Base-by-base conservation (phyloP, 2,113 vertebrate species). In the Dipodomys ordii region DNA sequence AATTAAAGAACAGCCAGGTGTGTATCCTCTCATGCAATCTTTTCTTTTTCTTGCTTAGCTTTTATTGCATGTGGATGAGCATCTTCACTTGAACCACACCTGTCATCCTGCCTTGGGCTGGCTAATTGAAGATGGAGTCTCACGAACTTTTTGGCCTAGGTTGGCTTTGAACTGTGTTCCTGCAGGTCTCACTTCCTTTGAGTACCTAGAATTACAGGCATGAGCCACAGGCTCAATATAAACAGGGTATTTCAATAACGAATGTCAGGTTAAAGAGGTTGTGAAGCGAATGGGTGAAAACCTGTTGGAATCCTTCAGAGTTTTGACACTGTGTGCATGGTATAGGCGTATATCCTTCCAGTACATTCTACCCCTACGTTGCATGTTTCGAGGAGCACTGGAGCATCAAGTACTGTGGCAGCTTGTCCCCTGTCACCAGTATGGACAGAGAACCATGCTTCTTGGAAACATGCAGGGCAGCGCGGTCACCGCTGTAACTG, bases 341-440 rank as follows among this genome's bases (percentile, higher is more conserved):
- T 57, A 13, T 57, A 4, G 11, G 15, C 15, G 2, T 96, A 96
- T 97, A 89, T 96, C 85, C 91, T 93, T 97, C 87, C 97, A 96
- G 97, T 94, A 94, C 67, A 95, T 96, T 95, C 18, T 72, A 81
- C 3, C 73, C 82, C 60, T 97, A 97, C 97, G 81, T 96, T n/a
- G 94, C 86, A 98, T 96, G 73, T 98, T 98, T 98, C 90, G 98
- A 98, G 94, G 97, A 97, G 88, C 97, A 98, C 97, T 97, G 97
- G 97, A 97, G 97, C 97, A 97, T 96, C 44, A 77, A 97, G 73
- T 94, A 97, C 94, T 82, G 93, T 94, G 97, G 92, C 27, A 95
- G 81, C 89, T 97, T 97, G 53, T 96, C 97, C 79, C 97, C 97
- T 97, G 12, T 97, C 92, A 93, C 62, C 23, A 57, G 15, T 30